These are phyloP conservation scores for Actinopyga echinites DNA, from an alignment of 53 echinoderm and acorn worm genomes.

Conservation along the genomic window DNA sequence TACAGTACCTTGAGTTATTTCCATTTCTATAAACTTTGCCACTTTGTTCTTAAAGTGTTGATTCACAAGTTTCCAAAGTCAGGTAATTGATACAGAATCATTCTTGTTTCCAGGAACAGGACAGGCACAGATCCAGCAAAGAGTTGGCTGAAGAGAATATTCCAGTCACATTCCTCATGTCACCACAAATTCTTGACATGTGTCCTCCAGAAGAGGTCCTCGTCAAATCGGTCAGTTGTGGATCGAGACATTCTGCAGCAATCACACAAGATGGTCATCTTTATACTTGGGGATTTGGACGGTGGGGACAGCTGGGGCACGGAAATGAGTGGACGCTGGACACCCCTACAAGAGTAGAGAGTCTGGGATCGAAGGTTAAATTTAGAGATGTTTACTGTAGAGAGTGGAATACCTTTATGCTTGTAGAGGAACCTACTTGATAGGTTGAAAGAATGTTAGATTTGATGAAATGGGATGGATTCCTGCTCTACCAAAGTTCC, in stretches of 20 bases:
- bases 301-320: constrained; percentile 87
- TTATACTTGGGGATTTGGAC: constrained; percentile 92
- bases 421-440: not conserved
- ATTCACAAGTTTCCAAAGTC: too few relatives aligned
- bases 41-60: too few relatives aligned
- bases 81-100: too few relatives aligned
- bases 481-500: too few relatives aligned
- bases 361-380: constrained; percentile 40
- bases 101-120: too few relatives aligned
- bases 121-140: too few relatives aligned
- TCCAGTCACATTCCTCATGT: constrained; percentile 6
- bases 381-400: constrained; percentile 69
- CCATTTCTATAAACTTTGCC: too few relatives aligned
- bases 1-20: too few relatives aligned
- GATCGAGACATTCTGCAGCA: constrained; percentile 87
- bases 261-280: constrained; percentile 70
- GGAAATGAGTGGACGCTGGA: constrained; percentile 67
- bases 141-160: too few relatives aligned
- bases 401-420: constrained; percentile 73
- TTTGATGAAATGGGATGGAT: too few relatives aligned
- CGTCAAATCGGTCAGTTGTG: constrained; percentile 89
- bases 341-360: constrained; percentile 58
- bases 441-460: not conserved
- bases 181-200: constrained; percentile 63
- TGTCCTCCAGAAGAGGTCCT: constrained; percentile 57